Conservation (phyloP, 2,113 vertebrate species). For the Oncorhynchus nerka region DNA sequence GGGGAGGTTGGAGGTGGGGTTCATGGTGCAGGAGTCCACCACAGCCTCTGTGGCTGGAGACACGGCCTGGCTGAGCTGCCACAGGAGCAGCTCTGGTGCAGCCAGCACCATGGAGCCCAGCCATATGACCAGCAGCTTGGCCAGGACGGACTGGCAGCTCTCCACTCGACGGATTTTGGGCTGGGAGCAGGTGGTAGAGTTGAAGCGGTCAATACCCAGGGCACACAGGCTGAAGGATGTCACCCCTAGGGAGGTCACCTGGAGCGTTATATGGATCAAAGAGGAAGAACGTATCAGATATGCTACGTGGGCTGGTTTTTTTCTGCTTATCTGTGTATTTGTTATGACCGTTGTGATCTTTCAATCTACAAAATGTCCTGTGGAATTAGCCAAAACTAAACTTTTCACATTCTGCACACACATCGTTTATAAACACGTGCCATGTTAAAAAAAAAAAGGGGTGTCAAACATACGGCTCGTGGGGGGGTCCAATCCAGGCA, state of each 20-base stretch:
- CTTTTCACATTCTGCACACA: no score
- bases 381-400: no score
- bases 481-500: no score
- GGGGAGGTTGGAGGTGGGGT: slow-evolving; percentile 79
- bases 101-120: slow-evolving; percentile 85
- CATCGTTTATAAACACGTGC: no score
- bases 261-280: background rate
- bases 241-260: slow-evolving; percentile 91
- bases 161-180: slow-evolving; percentile 83
- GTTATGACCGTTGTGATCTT: no score
- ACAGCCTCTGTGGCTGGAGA: slow-evolving; percentile 49
- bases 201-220: slow-evolving; percentile 92
- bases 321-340: no score
- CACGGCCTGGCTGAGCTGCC: slow-evolving; percentile 80
- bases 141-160: slow-evolving; percentile 85
- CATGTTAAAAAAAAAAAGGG: no score
- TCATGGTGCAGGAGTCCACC: slow-evolving; percentile 84
- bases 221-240: slow-evolving; percentile 94
- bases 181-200: slow-evolving; percentile 86
- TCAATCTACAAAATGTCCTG: no score
- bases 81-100: slow-evolving; percentile 87
- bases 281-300: background rate
- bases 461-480: no score
- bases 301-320: background rate
- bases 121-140: slow-evolving; percentile 93